Evolutionary conservation across 2,888 invertebrate species (phyloP).

Genomic region (Oegoconia quadripuncta): DNA sequence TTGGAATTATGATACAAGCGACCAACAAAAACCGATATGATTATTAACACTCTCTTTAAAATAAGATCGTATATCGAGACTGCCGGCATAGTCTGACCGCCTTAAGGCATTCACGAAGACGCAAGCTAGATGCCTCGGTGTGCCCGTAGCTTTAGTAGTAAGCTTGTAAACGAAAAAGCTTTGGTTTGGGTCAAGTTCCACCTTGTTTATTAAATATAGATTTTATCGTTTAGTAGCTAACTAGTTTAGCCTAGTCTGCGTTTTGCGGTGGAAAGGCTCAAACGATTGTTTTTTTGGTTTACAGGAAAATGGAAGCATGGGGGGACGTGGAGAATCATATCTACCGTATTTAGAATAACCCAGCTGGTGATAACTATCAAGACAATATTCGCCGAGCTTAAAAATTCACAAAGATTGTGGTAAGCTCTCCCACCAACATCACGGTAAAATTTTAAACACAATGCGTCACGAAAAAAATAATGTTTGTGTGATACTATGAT

Average conservation of each 20-base stretch:
- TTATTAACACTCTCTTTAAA: no score
- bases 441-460: no score
- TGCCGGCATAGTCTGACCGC: neutral
- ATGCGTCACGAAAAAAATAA: no score
- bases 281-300: conserved; percentile 61
- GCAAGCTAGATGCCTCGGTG: no score
- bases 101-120: neutral
- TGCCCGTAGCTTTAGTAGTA: no score
- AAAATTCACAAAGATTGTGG: no score
- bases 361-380: neutral
- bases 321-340: neutral
- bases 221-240: conserved; percentile 20
- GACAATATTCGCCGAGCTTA: no score
- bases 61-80: no score
- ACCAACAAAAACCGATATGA: no score
- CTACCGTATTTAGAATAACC: neutral
- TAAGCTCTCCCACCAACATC: no score
- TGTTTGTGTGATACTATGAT: no score
- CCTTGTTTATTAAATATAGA: conserved; percentile 28
- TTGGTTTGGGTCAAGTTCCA: conserved; percentile 69
- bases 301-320: conserved; percentile 30
- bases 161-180: conserved; percentile 33
- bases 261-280: conserved; percentile 58
- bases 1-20: no score
- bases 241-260: conserved; percentile 28